Evolutionary conservation across 2,797 vertebrate species (phyloP), one percentile per base, ranked within the genome.

Genomic region (Pseudopleuronectes americanus): DNA sequence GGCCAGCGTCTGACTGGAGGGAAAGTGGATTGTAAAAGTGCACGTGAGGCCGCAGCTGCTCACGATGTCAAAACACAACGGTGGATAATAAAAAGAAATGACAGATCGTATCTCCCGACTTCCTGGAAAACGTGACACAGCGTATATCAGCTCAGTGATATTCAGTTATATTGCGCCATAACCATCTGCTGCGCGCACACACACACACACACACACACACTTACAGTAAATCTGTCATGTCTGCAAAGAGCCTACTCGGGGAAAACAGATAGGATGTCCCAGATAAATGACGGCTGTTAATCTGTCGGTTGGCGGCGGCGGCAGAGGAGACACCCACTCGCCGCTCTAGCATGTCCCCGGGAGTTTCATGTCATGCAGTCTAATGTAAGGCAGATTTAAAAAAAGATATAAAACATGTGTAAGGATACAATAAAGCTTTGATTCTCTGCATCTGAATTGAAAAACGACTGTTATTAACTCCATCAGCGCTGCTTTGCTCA

Each of bases 201-300:
- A 43, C 41, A 41, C 38, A 16, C 38, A 41, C 38, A 41, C 31
- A 24, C 19, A 64, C 49, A 53, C 59, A 56, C 57, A 7, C 64
- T 47, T 54, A 31, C 53, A 58, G 61, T 64, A 52, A 41, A 36
- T 43, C 51, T 71, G 54, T 68, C 74, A 58, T 12, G 41, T 19
- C 64, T 58, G 47, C 78, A 73, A 75, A 69, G 64, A 60, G 57
- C 60, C 54, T 21, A 52, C 62, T 75, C 79, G 23, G 77, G 66
- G 66, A 52, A 71, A 82, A 76, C 71, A 55, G 77, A 83, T 65
- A 71, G 54, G 47, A 79, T 74, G 71, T 64, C 66, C 73, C 65
- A 48, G 79, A 81, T 80, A 86, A 71, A 70, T 65, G 56, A 73
- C 48, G 68, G 43, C 77, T 83, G 52, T 57, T 85, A 83, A 84